Percentiles rank a stretch among this genome's conserved stretches.
phyloP scores from a whole-genome alignment of 2,888 invertebrate genomes.

The Drosophila eohydei region DNA sequence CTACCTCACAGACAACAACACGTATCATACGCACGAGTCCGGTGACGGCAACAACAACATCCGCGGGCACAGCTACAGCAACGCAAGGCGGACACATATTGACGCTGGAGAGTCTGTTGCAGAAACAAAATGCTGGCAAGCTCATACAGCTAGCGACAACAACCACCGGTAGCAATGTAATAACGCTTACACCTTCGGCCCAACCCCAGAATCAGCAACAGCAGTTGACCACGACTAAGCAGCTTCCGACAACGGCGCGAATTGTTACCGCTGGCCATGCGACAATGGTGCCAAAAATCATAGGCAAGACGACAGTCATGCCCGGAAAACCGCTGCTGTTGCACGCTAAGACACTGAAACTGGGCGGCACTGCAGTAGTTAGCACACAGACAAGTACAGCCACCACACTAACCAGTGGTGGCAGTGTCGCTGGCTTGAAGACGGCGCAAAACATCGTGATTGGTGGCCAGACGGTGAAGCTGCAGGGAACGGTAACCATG shows the following conservation, averaged over 20 bases:
- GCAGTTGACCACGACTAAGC: constrained; percentile 29
- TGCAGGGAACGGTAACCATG: constrained; percentile 81
- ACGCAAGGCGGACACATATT: constrained; percentile 86
- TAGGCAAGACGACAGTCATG: constrained; percentile 78
- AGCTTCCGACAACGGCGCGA: constrained; percentile 51
- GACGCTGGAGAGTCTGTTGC: constrained; percentile 82
- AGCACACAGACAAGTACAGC: constrained; percentile 82
- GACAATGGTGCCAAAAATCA: constrained; percentile 84
- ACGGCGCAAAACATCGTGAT: constrained; percentile 83
- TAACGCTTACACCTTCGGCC: constrained; percentile 46
- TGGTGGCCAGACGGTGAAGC: constrained; percentile 83
- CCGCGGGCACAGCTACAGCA: constrained; percentile 74
- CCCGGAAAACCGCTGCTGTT: constrained; percentile 68
- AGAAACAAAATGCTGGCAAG: constrained; percentile 72
- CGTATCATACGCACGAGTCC: constrained; percentile 63
- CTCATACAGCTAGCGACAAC: constrained; percentile 85
- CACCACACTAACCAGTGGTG: constrained; percentile 78
- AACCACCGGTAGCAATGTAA: constrained; percentile 51
- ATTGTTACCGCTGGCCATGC: constrained; percentile 80
- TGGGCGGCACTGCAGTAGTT: constrained; percentile 83
- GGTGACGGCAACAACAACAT: constrained; percentile 28
- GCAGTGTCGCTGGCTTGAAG: constrained; percentile 69
- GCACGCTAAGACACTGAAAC: constrained; percentile 64
- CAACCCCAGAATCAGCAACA: constrained; percentile 36
- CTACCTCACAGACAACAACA: constrained; percentile 40